These are phyloP conservation scores for Ichneumoninae sp. DNA, from an alignment of 2,888 invertebrate genomes.

Conservation along the genomic window DNA sequence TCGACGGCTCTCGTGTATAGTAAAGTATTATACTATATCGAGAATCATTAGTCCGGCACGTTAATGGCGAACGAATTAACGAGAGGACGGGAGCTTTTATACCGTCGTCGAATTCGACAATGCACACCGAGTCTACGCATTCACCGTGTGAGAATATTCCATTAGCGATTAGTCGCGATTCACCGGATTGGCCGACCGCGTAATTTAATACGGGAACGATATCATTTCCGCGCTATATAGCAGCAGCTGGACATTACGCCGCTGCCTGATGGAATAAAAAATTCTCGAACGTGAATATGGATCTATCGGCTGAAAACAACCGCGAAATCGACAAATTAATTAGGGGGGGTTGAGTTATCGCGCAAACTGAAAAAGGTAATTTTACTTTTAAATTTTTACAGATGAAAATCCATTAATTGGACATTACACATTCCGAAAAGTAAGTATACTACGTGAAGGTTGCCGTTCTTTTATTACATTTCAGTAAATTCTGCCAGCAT, in stretches of 20 bases:
- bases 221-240: slow-evolving; percentile 20
- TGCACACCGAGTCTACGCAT: slow-evolving; percentile 59
- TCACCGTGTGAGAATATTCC: slow-evolving; percentile 79
- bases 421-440: not conserved
- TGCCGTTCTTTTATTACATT: not conserved
- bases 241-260: slow-evolving; percentile 11
- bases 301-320: not conserved
- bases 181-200: slow-evolving; percentile 69
- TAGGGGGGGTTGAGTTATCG: not conserved
- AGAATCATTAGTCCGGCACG: slow-evolving; percentile 76
- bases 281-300: slow-evolving; percentile 4
- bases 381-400: not conserved
- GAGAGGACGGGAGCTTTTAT: slow-evolving; percentile 73
- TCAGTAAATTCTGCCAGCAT: not conserved
- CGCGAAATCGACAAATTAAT: not conserved
- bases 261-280: slow-evolving; percentile 7
- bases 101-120: slow-evolving; percentile 76
- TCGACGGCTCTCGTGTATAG: slow-evolving; percentile 37
- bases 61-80: slow-evolving; percentile 78
- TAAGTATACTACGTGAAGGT: not conserved
- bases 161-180: slow-evolving; percentile 78
- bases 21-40: slow-evolving; percentile 41
- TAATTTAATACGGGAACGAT: slow-evolving; percentile 73
- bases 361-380: not conserved
- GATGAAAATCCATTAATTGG: not conserved